Conservation (phyloP, 2,797 vertebrate genomes). For the Paguma larvata region DNA sequence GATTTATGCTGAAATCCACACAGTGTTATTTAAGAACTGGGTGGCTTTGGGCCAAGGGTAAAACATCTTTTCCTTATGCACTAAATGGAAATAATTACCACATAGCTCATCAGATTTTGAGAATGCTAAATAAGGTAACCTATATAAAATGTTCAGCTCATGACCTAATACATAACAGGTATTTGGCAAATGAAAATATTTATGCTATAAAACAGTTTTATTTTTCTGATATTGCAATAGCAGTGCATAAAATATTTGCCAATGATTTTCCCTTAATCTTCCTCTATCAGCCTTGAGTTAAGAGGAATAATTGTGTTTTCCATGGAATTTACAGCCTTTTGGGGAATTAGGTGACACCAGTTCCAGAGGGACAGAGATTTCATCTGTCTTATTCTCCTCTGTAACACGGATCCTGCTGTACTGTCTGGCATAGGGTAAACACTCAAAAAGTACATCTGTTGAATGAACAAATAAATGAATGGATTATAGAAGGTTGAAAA, state of each 20-base stretch:
- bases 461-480: neutral
- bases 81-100: neutral
- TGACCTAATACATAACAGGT: neutral
- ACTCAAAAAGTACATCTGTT: neutral
- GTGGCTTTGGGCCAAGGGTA: neutral
- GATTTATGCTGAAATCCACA: neutral
- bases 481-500: neutral
- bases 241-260: neutral
- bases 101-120: neutral
- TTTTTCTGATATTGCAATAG: neutral
- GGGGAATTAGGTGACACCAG: neutral
- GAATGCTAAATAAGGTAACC: neutral
- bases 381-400: neutral
- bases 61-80: neutral
- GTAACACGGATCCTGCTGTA: neutral
- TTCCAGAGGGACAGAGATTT: neutral
- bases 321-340: neutral
- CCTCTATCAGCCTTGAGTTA: neutral
- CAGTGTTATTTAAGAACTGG: neutral
- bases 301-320: neutral
- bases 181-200: slow-evolving; percentile 16
- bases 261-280: neutral
- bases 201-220: neutral
- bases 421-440: neutral
- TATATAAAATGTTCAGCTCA: neutral